Evolutionary conservation across 2,113 vertebrate genomes (phyloP).

Genomic region (Lanius collurio): DNA sequence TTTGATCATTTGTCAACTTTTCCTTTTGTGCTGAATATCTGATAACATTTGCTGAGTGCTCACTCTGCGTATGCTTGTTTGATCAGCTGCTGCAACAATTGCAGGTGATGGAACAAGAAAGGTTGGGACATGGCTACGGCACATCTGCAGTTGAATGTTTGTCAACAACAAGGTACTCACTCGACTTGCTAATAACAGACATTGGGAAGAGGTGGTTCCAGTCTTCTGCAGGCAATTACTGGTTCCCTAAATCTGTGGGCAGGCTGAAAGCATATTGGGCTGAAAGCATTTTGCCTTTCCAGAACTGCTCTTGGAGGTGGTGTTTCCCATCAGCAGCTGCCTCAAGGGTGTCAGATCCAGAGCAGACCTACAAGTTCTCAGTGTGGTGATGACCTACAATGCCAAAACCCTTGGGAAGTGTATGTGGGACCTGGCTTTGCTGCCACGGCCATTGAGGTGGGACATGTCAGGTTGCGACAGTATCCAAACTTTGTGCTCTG

Average conservation of each 20-base stretch:
- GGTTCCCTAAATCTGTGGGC: background rate
- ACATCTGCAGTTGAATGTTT: constrained; percentile 15
- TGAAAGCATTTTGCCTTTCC: background rate
- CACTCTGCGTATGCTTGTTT: background rate
- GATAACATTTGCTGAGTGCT: background rate
- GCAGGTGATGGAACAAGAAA: constrained; percentile 6
- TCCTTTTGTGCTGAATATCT: constrained; percentile 20
- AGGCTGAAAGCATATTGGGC: background rate
- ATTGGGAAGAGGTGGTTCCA: background rate
- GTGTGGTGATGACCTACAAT: background rate
- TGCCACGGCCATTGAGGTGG: background rate
- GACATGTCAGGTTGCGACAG: background rate
- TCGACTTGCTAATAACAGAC: background rate
- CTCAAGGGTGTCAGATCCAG: background rate
- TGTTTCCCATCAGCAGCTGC: background rate
- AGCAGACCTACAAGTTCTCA: background rate
- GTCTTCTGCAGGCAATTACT: background rate
- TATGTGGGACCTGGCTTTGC: background rate
- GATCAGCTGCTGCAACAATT: constrained; percentile 9
- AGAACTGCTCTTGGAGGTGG: background rate
- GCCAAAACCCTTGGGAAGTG: background rate
- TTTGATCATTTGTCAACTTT: constrained; percentile 48
- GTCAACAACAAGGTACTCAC: constrained; percentile 4
- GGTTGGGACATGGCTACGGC: background rate
- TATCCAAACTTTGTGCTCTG: background rate